Conservation (phyloP, 2,113 vertebrate genomes). For the Triplophysa tibetana region DNA sequence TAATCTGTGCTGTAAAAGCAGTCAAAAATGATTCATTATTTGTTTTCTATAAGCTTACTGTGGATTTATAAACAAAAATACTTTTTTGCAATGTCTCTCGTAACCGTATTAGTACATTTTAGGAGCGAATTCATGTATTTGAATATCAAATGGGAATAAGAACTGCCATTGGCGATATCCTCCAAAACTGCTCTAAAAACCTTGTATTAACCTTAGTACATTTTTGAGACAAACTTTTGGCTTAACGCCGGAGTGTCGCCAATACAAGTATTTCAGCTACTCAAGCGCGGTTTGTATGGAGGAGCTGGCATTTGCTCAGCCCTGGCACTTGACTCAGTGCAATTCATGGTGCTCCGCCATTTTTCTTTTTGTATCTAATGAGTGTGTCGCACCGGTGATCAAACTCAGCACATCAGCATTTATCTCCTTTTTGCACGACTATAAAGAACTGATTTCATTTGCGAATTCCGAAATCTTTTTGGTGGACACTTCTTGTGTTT, state of each 20-base stretch:
- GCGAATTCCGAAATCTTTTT: not conserved
- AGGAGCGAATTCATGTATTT: not conserved
- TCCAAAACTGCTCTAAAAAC: conserved; percentile 64
- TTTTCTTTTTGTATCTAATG: conserved; percentile 67
- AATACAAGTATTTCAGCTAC: conserved; percentile 66
- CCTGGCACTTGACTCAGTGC: conserved; percentile 66
- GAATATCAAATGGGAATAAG: conserved; percentile 1
- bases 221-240: conserved; percentile 39
- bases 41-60: conserved; percentile 31
- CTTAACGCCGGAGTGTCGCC: conserved; percentile 58
- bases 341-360: conserved; percentile 70
- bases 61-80: conserved; percentile 32
- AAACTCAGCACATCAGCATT: conserved; percentile 38
- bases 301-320: conserved; percentile 68
- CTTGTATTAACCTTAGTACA: conserved; percentile 33
- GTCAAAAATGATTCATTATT: conserved; percentile 18
- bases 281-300: conserved; percentile 68
- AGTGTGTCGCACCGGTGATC: conserved; percentile 34
- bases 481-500: not conserved
- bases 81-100: conserved; percentile 12
- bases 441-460: not conserved
- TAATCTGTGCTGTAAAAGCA: conserved; percentile 14
- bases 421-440: not conserved
- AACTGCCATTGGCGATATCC: conserved; percentile 12
- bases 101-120: conserved; percentile 34